phyloP scores from a whole-genome alignment of 1,140 invertebrate genomes.

The Drosophila sucinea region DNA sequence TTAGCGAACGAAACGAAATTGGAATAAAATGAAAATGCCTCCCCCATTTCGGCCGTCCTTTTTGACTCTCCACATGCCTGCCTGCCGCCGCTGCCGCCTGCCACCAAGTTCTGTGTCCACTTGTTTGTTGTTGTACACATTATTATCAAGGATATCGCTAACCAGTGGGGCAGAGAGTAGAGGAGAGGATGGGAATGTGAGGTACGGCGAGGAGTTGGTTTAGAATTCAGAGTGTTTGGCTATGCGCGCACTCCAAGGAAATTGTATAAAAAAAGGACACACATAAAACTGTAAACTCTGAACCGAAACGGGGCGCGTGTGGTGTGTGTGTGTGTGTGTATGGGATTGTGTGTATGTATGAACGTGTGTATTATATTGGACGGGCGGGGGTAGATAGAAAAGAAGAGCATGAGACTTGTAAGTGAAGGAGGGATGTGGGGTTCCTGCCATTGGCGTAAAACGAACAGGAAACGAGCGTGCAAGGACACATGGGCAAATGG shows the following conservation, averaged over 20 bases:
- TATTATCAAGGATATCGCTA: slow-evolving; percentile 71
- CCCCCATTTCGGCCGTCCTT: background rate
- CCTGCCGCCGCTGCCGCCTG: background rate
- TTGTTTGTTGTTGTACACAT: slow-evolving; percentile 62
- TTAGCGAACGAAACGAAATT: slow-evolving; percentile 25
- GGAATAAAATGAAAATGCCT: slow-evolving; percentile 45
- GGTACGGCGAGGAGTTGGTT: background rate
- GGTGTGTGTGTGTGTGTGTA: slow-evolving; percentile 6
- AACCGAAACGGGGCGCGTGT: slow-evolving; percentile 63
- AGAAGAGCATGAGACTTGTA: background rate
- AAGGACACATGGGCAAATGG: slow-evolving; percentile 69
- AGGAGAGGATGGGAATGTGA: background rate
- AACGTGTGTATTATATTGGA: background rate
- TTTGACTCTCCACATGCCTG: background rate
- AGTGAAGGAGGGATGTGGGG: background rate
- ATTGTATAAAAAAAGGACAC: slow-evolving; percentile 64
- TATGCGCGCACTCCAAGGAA: slow-evolving; percentile 64
- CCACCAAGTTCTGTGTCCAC: slow-evolving; percentile 25
- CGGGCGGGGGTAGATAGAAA: slow-evolving; percentile 1
- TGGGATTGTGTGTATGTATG: background rate
- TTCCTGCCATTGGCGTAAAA: slow-evolving; percentile 57
- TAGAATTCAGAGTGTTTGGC: slow-evolving; percentile 24
- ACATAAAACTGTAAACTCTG: slow-evolving; percentile 76
- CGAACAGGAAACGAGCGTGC: slow-evolving; percentile 70
- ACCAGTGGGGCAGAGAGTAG: slow-evolving; percentile 38